Evolutionary conservation across 2,888 invertebrate species (phyloP), one percentile per base, ranked within the genome.

Genomic region (Aleiodes leptofemur): DNA sequence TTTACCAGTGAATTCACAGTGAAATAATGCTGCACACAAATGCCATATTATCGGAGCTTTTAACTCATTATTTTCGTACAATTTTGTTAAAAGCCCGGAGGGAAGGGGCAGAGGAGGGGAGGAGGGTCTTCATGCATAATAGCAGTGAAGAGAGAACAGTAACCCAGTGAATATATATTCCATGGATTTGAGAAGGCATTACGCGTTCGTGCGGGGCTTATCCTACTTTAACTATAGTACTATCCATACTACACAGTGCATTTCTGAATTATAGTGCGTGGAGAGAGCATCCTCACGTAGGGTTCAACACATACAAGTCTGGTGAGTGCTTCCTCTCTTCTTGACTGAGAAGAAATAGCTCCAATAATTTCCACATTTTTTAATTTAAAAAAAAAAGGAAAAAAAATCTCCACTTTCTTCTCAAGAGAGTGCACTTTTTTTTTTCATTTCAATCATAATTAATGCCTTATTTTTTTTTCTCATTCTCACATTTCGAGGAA

Each of bases 21-120:
- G 43, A 43, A 43, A 43, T 43, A 43, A 43, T 43, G 69, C 61
- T 4, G 43, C 43, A 51, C 11, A 51, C 9, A 51, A 50, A 51
- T 56, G 59, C 59, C 29, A 53, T 72, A 75, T 77, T 76, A 79
- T 73, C 70, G 68, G 77, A 72, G 77, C 76, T 79, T 79, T 77
- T 68, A 77, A 74, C 79, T 77, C 76, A 76, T 78, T 79, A 78
- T 75, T 73, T 69, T 68, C 53, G 55, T 55, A 70, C 66, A 71
- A 74, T 77, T 77, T 64, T 53, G 76, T 73, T 76, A 70, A 77
- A 76, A 79, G 79, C 79, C 73, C 74, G 66, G 34, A 6, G 34
- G 34, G 34, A 23, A 1, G 23, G 23, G 23, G 23, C 2, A 2
- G 23, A 23, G 23, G 23, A 1, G 23, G 2, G 23, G 23, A 23